These are phyloP conservation scores for Drosophila pseudoobscura DNA, from an alignment of 1,140 invertebrate species.

Conservation along the genomic window DNA sequence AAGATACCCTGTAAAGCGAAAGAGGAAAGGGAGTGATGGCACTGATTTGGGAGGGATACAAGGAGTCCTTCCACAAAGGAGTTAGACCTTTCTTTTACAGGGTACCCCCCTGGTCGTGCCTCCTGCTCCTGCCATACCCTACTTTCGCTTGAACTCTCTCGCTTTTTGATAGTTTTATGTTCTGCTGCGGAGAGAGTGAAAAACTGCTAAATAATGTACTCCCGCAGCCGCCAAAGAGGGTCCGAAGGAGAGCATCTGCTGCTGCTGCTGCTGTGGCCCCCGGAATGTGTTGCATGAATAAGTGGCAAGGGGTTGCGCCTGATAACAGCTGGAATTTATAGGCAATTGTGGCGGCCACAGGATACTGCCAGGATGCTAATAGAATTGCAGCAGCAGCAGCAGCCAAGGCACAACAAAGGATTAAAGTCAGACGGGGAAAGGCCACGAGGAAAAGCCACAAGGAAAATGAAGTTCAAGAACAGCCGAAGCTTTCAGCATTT, in stretches of 20 bases:
- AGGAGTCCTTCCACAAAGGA: too few species aligned
- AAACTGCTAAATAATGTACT: constrained; percentile 61
- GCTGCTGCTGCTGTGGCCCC: neutral
- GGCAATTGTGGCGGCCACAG: constrained; percentile 53
- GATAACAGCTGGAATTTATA: constrained; percentile 74
- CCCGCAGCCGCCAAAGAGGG: constrained; percentile 7
- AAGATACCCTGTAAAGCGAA: neutral
- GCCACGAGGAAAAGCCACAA: neutral
- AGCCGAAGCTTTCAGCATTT: constrained; percentile 58
- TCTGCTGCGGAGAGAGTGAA: constrained; percentile 11
- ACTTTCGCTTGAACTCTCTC: too few species aligned
- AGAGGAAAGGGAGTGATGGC: too few species aligned
- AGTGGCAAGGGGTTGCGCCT: constrained; percentile 53
- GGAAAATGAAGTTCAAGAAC: constrained; percentile 65
- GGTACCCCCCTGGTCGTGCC: neutral
- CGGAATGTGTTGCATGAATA: constrained; percentile 63
- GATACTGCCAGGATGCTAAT: constrained; percentile 53
- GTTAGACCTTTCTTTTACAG: neutral
- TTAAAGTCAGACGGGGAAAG: constrained; percentile 1
- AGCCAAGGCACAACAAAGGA: constrained; percentile 41
- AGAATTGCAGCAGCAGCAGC: constrained; percentile 55
- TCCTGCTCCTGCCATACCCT: neutral
- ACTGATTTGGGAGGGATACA: too few species aligned
- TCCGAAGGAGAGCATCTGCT: constrained; percentile 44
- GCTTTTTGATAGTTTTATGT: constrained; percentile 48